Conservation (phyloP, 2,797 vertebrate species). For the Sebastes goodei region DNA sequence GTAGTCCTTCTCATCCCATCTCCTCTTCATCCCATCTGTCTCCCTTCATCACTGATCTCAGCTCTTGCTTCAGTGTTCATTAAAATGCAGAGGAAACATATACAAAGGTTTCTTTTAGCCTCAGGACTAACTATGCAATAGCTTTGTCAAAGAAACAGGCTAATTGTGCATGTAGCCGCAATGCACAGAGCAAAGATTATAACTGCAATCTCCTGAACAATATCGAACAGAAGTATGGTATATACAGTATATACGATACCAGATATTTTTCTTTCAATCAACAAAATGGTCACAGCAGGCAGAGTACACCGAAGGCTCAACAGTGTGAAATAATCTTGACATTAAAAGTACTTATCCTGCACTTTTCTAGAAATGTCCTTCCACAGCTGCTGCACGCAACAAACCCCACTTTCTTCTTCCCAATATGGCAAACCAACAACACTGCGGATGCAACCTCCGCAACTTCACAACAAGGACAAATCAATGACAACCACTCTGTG, state of each 20-base stretch:
- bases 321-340: conserved; percentile 7
- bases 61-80: background rate
- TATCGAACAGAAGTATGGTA: background rate
- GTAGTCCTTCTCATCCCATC: background rate
- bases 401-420: background rate
- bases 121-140: background rate
- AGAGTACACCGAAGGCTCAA: background rate
- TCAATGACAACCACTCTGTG: conserved; percentile 53
- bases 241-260: background rate
- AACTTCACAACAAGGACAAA: conserved; percentile 59
- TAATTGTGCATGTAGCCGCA: background rate
- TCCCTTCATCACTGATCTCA: conserved; percentile 4
- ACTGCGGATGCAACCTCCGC: conserved; percentile 37
- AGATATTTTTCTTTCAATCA: background rate
- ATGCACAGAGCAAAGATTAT: background rate
- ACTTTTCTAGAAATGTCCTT: conserved; percentile 2
- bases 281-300: background rate
- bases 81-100: conserved; percentile 30
- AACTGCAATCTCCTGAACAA: background rate
- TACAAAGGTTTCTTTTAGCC: conserved; percentile 27
- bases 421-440: background rate
- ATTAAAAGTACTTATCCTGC: conserved; percentile 14
- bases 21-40: background rate
- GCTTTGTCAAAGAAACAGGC: background rate
- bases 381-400: background rate